Conservation (phyloP, 2,797 vertebrate species). For the Periparus ater region DNA sequence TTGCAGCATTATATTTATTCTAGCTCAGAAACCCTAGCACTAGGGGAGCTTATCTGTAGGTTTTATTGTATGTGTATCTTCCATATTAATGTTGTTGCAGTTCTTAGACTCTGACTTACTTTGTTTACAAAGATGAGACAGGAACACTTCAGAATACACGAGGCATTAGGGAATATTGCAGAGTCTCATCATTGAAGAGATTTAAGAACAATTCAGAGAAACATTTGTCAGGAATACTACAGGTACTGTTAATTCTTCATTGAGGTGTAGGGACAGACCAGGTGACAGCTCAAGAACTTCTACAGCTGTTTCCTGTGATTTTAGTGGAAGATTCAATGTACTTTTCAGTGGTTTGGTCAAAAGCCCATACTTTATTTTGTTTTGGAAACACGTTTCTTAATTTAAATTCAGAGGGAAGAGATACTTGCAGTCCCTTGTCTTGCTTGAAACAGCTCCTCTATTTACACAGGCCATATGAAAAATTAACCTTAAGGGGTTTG, state of each 20-base stretch:
- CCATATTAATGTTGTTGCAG: background rate
- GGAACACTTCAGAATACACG: background rate
- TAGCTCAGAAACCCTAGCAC: background rate
- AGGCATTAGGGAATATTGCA: background rate
- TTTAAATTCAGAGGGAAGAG: background rate
- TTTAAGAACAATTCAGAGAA: background rate
- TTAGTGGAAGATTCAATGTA: background rate
- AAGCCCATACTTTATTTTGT: background rate
- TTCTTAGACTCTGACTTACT: background rate
- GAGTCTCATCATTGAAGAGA: background rate
- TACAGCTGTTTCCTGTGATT: background rate
- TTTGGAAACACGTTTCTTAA: background rate
- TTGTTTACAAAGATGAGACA: background rate
- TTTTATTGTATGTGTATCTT: background rate
- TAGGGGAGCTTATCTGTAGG: background rate
- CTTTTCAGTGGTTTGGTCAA: background rate
- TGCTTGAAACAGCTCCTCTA: background rate
- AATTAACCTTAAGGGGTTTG: slow-evolving; percentile 10
- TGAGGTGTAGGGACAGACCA: background rate
- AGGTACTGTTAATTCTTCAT: background rate
- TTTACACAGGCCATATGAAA: background rate
- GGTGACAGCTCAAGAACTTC: background rate
- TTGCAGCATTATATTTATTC: background rate
- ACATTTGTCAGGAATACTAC: background rate
- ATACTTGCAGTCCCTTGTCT: background rate